These are phyloP conservation scores for Anoplius nigerrimus DNA, from an alignment of 2,888 invertebrate genomes.

Conservation along the genomic window DNA sequence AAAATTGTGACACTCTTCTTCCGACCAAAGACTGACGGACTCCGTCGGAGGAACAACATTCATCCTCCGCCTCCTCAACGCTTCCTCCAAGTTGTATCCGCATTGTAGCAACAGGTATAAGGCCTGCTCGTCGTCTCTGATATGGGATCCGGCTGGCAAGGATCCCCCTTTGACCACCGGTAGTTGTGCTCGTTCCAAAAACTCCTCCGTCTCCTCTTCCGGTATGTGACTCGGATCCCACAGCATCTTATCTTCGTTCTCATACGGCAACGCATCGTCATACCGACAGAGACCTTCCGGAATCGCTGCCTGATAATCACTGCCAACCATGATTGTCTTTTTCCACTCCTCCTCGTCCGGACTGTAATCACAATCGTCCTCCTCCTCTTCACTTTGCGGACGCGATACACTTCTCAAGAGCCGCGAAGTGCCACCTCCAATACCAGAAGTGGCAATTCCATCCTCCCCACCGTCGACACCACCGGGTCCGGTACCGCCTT, in stretches of 20 bases:
- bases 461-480: constrained; percentile 52
- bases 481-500: constrained; percentile 35
- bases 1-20: constrained; percentile 97
- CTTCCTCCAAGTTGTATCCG: constrained; percentile 96
- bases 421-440: constrained; percentile 70
- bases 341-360: constrained; percentile 93
- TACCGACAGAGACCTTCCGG: constrained; percentile 94
- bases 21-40: constrained; percentile 93
- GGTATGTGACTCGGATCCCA: constrained; percentile 92
- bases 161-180: constrained; percentile 74
- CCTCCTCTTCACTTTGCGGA: constrained; percentile 87
- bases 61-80: constrained; percentile 86
- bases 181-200: constrained; percentile 80
- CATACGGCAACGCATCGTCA: constrained; percentile 95
- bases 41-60: constrained; percentile 83
- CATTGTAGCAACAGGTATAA: constrained; percentile 93
- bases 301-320: constrained; percentile 94
- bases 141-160: constrained; percentile 84
- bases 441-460: constrained; percentile 57
- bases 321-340: constrained; percentile 97
- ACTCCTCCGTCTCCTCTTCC: constrained; percentile 86
- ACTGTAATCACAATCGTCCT: constrained; percentile 88
- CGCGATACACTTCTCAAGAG: constrained; percentile 79
- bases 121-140: constrained; percentile 93
- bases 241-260: constrained; percentile 95